Base-by-base conservation (phyloP, 1,140 invertebrate genomes). In the Cecropterus lyciades region DNA sequence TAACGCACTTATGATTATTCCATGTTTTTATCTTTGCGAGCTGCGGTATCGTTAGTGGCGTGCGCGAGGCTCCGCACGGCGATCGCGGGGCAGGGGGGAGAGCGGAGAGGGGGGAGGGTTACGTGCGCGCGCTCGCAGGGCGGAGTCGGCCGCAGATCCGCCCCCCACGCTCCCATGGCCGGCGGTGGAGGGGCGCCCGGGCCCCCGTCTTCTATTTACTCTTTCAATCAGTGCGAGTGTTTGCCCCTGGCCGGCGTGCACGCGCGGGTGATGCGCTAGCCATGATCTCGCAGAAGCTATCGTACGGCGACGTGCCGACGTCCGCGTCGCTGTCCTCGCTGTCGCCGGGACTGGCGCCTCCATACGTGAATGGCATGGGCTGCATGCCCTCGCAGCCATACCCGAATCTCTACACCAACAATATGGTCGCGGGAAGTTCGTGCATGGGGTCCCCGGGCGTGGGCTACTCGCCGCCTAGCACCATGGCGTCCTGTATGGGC, bases 311-410 rank as follows among this genome's bases (percentile, higher is more conserved):
- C 82, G 89, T 92, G 82, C 92, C 92, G 85, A 92, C 91, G 91
- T 89, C 90, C 80, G 89, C 91, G 82, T 82, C 90, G 85, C 82
- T 93, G 70, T 91, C 89, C 60, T 88, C 91, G 63, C 75, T 93
- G 68, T 92, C 89, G 63, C 92, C 92, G 76, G 87, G 90, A 57
- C 85, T 96, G 92, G 94, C 95, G 73, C 94, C 95, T 15, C 95
- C 95, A 13, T 97, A 96, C 91, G 97, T 97, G 91, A 97, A 97
- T 89, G 94, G 95, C 46, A 96, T 96, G 95, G 94, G 94, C 66
- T 96, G 95, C 88, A 95, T 96, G 93, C 94, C 95, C 11, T 93
- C 94, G 92, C 75, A 93, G 93, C 80, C 94, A 92, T 86, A 95
- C 93, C 92, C 88, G 94, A 82, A 93, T 92, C 56, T 94, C 85